Conservation (phyloP, 2,888 invertebrate genomes). For the Ormyrus pomaceus region DNA sequence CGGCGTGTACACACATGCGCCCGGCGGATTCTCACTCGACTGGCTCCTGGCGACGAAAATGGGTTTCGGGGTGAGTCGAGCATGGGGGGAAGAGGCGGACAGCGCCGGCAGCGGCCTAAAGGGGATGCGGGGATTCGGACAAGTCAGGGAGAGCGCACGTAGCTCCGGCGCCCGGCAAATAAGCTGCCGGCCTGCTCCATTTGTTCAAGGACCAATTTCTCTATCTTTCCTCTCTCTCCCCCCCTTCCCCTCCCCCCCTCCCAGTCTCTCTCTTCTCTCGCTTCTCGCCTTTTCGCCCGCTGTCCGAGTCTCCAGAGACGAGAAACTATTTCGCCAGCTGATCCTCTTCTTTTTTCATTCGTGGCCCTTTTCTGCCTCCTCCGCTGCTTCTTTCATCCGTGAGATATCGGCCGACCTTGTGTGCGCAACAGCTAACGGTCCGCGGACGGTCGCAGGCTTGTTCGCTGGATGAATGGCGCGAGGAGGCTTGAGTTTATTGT, state of each 20-base stretch:
- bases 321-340: not conserved
- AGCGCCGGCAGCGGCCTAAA: not conserved
- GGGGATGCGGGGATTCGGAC: conserved; percentile 22
- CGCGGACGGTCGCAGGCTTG: not conserved
- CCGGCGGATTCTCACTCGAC: no score
- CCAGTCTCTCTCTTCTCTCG: not conserved
- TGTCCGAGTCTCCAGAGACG: not conserved
- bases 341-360: not conserved
- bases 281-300: no score
- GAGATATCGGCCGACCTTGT: not conserved
- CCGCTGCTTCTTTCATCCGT: not conserved
- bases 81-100: not conserved
- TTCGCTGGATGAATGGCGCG: not conserved
- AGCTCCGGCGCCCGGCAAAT: conserved; percentile 29
- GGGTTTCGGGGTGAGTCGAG: conserved; percentile 31
- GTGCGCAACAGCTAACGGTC: conserved; percentile 3
- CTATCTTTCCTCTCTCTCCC: not conserved
- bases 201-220: conserved; percentile 52
- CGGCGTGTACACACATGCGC: no score
- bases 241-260: not conserved
- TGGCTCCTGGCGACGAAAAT: conserved; percentile 24
- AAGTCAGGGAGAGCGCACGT: not conserved
- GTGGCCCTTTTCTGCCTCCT: not conserved
- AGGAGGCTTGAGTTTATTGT: not conserved
- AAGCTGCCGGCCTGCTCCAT: conserved; percentile 43